Conservation (phyloP, 1,140 invertebrate species). For the Trachelipus rathkii region DNA sequence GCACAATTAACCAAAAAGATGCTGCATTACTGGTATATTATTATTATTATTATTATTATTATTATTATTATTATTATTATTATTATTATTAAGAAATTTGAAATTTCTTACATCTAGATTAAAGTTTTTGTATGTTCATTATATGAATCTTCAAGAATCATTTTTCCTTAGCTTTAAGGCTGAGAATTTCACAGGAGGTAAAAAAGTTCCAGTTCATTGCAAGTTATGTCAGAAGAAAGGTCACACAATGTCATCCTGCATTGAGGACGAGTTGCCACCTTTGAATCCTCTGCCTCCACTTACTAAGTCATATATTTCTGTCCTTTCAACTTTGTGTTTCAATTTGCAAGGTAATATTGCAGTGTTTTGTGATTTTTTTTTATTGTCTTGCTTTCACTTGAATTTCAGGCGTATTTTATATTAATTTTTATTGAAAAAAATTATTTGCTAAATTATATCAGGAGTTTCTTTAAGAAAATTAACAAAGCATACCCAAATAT, state of each 20-base stretch:
- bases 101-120: too few relatives aligned
- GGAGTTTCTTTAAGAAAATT: too few relatives aligned
- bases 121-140: too few relatives aligned
- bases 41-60: too few relatives aligned
- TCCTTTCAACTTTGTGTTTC: constrained; percentile 45
- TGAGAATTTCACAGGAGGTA: constrained; percentile 33
- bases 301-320: constrained; percentile 43
- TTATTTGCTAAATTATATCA: too few relatives aligned
- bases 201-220: constrained; percentile 55
- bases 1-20: neutral
- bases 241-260: constrained; percentile 56
- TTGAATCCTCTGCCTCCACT: constrained; percentile 50
- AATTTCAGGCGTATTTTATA: too few relatives aligned
- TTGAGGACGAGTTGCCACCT: constrained; percentile 55
- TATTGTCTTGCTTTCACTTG: neutral
- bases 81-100: too few relatives aligned
- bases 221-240: constrained; percentile 56
- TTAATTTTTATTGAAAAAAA: too few relatives aligned
- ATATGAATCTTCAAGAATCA: too few relatives aligned
- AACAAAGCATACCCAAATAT: too few relatives aligned
- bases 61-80: too few relatives aligned
- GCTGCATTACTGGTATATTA: neutral
- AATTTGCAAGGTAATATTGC: constrained; percentile 29
- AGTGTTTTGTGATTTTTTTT: neutral
- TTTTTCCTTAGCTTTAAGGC: constrained; percentile 24